A percentile compares a stretch with the other conserved stretches of the same genome.
These are phyloP conservation scores for Cyanoramphus novaezelandiae DNA, from an alignment of 2,113 vertebrate genomes.

Conservation along the genomic window DNA sequence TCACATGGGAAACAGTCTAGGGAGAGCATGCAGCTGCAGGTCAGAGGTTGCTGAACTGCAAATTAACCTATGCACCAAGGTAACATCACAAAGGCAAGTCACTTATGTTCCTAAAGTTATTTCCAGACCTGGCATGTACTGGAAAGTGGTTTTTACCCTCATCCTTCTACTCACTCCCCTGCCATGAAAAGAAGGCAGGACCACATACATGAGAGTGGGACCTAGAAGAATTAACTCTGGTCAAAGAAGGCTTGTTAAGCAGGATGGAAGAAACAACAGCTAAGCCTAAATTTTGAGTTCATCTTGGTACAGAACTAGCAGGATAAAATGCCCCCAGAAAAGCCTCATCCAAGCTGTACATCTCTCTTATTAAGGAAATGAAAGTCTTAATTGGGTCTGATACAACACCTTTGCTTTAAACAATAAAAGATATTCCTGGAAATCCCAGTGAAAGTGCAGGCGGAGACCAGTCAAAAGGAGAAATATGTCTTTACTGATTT, in stretches of 20 bases:
- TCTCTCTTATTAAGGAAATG: conserved; percentile 54
- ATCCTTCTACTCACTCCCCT: no score
- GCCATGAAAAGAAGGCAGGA: background rate
- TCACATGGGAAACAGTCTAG: background rate
- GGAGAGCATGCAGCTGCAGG: background rate
- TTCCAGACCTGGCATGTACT: background rate
- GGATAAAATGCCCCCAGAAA: background rate
- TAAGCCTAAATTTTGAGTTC: background rate
- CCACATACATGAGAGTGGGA: background rate
- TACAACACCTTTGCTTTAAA: conserved; percentile 52
- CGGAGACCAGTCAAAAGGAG: conserved; percentile 41
- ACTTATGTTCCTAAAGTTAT: background rate
- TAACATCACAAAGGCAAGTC: background rate
- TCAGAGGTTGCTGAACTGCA: conserved; percentile 46
- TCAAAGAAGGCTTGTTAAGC: background rate
- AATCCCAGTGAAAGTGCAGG: background rate
- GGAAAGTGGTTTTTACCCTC: background rate
- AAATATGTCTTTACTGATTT: conserved; percentile 59
- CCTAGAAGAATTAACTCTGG: background rate
- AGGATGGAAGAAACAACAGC: background rate
- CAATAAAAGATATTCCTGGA: conserved; percentile 59
- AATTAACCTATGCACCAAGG: conserved; percentile 33
- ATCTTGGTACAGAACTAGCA: background rate
- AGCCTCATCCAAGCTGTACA: background rate
- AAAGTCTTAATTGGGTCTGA: conserved; percentile 27